A percentile compares a stretch with the other conserved stretches of the same genome.
Conservation (phyloP, 2,888 invertebrate species). For the Salticus scenicus region DNA sequence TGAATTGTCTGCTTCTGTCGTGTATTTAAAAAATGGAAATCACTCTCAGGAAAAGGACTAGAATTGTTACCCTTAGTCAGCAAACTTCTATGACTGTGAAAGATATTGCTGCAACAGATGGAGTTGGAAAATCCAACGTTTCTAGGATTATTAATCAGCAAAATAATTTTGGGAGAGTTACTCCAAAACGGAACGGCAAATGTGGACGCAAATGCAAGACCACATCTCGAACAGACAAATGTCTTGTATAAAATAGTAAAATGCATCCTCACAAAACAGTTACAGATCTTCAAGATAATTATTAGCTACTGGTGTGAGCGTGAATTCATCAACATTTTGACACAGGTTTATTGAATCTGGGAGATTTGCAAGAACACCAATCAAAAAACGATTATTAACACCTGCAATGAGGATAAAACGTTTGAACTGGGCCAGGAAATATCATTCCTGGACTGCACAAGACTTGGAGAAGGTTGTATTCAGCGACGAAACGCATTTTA, state of each 20-base stretch:
- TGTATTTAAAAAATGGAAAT: not conserved
- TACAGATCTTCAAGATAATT: not conserved
- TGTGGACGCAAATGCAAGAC: not conserved
- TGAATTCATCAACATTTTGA: not conserved
- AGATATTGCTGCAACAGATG: not conserved
- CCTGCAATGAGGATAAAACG: slow-evolving; percentile 20
- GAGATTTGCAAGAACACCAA: not conserved
- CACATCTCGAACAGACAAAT: not conserved
- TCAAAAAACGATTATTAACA: slow-evolving; percentile 20
- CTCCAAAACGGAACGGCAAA: not conserved
- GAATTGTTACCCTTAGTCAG: not conserved
- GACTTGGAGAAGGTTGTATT: not conserved
- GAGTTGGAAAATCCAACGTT: not conserved
- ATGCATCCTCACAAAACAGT: slow-evolving; percentile 15
- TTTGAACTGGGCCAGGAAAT: not conserved
- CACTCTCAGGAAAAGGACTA: slow-evolving; percentile 2
- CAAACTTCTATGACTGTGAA: not conserved
- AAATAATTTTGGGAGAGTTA: not conserved
- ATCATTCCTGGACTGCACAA: not conserved
- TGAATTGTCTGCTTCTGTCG: not conserved
- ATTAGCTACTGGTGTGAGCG: not conserved
- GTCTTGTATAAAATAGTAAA: not conserved
- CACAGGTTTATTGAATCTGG: not conserved
- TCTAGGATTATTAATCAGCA: slow-evolving; percentile 1
- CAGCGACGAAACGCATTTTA: not conserved